A percentile compares a stretch with the other conserved stretches of the same genome.
phyloP scores from a whole-genome alignment of 2,888 invertebrate genomes.

The Pterostichus niger region DNA sequence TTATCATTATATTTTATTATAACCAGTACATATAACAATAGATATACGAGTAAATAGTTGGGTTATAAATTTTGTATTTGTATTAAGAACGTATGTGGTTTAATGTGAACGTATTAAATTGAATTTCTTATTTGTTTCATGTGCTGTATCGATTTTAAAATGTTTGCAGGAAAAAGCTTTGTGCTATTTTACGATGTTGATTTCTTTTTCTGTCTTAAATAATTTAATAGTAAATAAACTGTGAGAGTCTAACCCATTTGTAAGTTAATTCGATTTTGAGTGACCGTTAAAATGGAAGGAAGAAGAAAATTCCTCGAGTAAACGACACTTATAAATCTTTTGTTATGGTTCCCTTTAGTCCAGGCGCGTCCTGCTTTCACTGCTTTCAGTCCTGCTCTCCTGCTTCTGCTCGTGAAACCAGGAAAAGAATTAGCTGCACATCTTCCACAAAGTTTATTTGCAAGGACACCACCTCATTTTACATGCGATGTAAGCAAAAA shows the following conservation, averaged over 20 bases:
- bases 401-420: constrained; percentile 13
- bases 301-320: constrained; percentile 11
- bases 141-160: background rate
- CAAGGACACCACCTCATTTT: constrained; percentile 11
- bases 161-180: background rate
- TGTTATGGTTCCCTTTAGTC: constrained; percentile 42
- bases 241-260: constrained; percentile 38
- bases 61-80: too few relatives aligned
- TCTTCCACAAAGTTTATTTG: background rate
- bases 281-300: constrained; percentile 42
- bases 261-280: constrained; percentile 52
- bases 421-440: constrained; percentile 21
- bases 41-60: too few relatives aligned
- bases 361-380: constrained; percentile 39
- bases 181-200: constrained; percentile 24
- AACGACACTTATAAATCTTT: constrained; percentile 55
- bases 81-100: too few relatives aligned
- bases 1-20: too few relatives aligned
- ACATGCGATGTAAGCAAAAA: background rate
- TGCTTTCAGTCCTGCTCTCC: background rate
- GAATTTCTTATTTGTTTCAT: too few relatives aligned
- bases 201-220: constrained; percentile 17
- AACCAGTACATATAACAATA: too few relatives aligned
- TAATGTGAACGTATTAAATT: too few relatives aligned
- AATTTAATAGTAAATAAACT: constrained; percentile 40